A percentile compares a stretch with the other conserved stretches of the same genome.
phyloP scores from a whole-genome alignment of 2,888 invertebrate genomes.

The Erynnis tages region DNA sequence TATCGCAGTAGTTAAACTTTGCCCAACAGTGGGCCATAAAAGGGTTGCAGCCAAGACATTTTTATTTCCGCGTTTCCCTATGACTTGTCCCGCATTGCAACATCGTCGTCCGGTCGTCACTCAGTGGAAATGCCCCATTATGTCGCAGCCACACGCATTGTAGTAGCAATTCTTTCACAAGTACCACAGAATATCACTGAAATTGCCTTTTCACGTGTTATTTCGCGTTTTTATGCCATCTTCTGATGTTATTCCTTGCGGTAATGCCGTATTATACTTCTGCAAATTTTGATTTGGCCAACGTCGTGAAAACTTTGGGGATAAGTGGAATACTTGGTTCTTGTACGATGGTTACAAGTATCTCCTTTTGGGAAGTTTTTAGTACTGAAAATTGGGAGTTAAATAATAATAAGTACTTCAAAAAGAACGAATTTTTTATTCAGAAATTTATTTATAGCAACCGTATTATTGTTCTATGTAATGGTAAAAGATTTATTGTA shows the following conservation, averaged over 20 bases:
- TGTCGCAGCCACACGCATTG: slow-evolving; percentile 69
- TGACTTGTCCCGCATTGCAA: slow-evolving; percentile 31
- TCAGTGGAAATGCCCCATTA: slow-evolving; percentile 76
- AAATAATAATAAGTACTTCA: no score
- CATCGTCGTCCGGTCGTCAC: slow-evolving; percentile 62
- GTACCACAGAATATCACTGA: slow-evolving; percentile 62
- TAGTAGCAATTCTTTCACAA: slow-evolving; percentile 67
- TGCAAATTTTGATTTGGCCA: slow-evolving; percentile 21
- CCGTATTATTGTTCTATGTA: no score
- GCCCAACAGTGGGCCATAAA: no score
- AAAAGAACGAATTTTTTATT: no score
- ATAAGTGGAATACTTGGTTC: slow-evolving; percentile 25
- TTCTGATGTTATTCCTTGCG: slow-evolving; percentile 38
- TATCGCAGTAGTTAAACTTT: no score
- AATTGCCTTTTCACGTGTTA: slow-evolving; percentile 58
- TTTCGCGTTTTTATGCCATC: slow-evolving; percentile 45
- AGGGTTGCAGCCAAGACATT: no score
- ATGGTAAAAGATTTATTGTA: no score
- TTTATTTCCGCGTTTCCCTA: slow-evolving; percentile 14
- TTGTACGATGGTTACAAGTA: slow-evolving; percentile 3
- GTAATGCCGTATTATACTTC: slow-evolving; percentile 21
- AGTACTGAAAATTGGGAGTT: neutral
- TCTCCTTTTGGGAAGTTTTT: neutral
- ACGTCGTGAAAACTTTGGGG: slow-evolving; percentile 17
- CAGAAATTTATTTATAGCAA: no score